phyloP scores from a whole-genome alignment of 2,113 vertebrate genomes.

The Circaetus gallicus region DNA sequence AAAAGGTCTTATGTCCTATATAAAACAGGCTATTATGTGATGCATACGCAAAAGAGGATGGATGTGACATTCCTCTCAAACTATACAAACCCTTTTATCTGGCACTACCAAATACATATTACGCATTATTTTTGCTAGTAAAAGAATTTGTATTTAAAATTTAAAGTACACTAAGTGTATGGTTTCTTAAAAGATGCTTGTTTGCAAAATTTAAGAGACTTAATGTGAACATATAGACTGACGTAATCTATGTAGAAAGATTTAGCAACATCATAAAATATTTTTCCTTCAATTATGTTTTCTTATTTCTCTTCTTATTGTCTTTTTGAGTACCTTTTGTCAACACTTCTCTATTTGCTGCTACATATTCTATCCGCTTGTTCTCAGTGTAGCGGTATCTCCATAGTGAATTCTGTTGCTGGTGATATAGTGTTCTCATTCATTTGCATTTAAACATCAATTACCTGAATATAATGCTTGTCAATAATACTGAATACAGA shows the following conservation, averaged over 20 bases:
- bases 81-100: slow-evolving; percentile 13
- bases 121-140: background rate
- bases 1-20: slow-evolving; percentile 62
- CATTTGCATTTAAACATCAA: slow-evolving; percentile 21
- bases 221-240: background rate
- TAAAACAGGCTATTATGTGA: slow-evolving; percentile 60
- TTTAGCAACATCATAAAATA: background rate
- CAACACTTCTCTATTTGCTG: background rate
- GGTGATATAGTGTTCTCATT: background rate
- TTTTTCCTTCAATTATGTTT: background rate
- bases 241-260: background rate
- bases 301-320: background rate
- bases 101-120: background rate
- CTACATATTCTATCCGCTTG: background rate
- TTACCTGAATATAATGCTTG: background rate
- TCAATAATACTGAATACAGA: background rate
- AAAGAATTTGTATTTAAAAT: background rate
- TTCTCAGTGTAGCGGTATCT: background rate
- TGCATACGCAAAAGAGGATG: slow-evolving; percentile 58
- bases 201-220: background rate
- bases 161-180: background rate
- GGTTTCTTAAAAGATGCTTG: background rate
- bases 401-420: background rate
- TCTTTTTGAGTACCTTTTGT: background rate
- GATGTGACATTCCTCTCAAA: slow-evolving; percentile 46